phyloP scores from a whole-genome alignment of 2,113 vertebrate genomes.

The Dicaeum eximium region DNA sequence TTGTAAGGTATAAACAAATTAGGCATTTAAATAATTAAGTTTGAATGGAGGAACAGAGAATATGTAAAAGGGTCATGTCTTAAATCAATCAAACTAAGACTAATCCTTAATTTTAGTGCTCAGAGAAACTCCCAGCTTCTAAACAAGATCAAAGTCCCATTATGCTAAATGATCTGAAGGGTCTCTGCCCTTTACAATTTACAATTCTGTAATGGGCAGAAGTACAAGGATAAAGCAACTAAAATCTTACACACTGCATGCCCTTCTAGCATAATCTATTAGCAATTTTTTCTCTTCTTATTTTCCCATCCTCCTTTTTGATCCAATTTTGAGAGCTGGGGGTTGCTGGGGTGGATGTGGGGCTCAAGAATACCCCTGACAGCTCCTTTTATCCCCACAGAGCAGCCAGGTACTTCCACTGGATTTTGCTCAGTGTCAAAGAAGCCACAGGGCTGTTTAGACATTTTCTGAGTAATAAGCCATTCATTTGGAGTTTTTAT shows the following conservation, averaged over 20 bases:
- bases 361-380: neutral
- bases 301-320: neutral
- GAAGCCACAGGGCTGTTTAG: neutral
- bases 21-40: conserved; percentile 39
- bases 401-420: neutral
- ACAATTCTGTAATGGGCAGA: neutral
- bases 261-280: neutral
- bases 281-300: neutral
- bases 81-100: neutral
- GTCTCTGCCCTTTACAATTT: neutral
- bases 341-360: neutral
- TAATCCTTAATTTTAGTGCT: neutral
- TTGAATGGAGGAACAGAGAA: neutral
- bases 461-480: neutral
- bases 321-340: neutral
- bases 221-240: neutral
- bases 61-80: neutral
- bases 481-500: neutral
- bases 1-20: conserved; percentile 24
- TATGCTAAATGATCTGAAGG: neutral
- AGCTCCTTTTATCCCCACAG: neutral
- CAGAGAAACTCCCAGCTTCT: neutral
- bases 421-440: neutral
- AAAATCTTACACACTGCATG: neutral
- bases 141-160: neutral